Percentiles rank a stretch among this genome's conserved stretches.
These are phyloP conservation scores for Lamellibrachia luymesi DNA, from an alignment of 1,140 invertebrate species.

Conservation along the genomic window DNA sequence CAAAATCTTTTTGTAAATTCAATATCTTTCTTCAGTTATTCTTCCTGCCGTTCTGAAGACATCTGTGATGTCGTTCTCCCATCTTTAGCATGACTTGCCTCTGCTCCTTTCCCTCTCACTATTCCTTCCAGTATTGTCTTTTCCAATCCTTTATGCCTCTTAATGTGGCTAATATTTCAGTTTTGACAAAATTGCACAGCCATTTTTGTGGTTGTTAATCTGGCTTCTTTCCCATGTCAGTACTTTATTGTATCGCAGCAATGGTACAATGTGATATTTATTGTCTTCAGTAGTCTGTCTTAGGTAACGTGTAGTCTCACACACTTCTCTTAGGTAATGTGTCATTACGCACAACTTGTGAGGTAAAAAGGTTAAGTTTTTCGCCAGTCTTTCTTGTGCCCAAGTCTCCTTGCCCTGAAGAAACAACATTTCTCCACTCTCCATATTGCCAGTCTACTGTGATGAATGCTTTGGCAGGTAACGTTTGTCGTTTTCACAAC, in stretches of 20 bases:
- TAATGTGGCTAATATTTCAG: too few relatives aligned
- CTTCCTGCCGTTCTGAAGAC: too few relatives aligned
- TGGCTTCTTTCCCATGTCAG: neutral
- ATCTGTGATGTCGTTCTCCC: too few relatives aligned
- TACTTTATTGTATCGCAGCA: neutral
- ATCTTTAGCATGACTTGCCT: too few relatives aligned
- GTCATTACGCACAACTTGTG: neutral
- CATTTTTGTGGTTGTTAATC: too few relatives aligned
- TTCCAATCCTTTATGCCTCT: too few relatives aligned
- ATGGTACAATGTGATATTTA: neutral
- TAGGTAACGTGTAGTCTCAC: too few relatives aligned
- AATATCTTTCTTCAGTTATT: too few relatives aligned
- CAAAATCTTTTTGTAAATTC: too few relatives aligned
- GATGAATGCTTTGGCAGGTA: neutral
- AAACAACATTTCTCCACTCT: neutral
- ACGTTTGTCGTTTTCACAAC: neutral
- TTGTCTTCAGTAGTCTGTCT: neutral
- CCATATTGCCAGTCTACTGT: neutral
- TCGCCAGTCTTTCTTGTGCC: neutral
- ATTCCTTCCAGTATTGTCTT: too few relatives aligned
- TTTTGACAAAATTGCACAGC: too few relatives aligned
- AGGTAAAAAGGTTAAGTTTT: neutral
- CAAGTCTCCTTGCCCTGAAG: neutral
- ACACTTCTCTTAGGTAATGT: neutral
- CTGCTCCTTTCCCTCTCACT: too few relatives aligned